phyloP scores from a whole-genome alignment of 2,888 invertebrate species.

The Drosophila yooni region DNA sequence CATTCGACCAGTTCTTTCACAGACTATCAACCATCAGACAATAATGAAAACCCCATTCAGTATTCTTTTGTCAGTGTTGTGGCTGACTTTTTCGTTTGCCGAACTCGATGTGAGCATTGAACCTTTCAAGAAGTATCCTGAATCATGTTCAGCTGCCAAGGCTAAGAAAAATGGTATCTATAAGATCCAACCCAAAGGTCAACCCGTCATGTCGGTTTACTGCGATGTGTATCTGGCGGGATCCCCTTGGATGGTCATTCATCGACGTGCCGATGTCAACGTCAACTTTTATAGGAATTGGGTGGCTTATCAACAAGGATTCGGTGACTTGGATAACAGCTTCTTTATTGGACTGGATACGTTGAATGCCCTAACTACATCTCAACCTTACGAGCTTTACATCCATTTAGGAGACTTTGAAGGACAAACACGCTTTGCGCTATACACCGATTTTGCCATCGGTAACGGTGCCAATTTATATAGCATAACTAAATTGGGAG shows the following conservation, averaged over 20 bases:
- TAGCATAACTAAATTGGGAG: constrained; percentile 87
- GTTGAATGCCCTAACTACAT: constrained; percentile 85
- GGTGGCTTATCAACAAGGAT: constrained; percentile 27
- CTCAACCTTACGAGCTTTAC: constrained; percentile 86
- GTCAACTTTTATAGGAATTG: constrained; percentile 39
- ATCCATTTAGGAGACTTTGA: constrained; percentile 88
- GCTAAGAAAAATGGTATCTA: constrained; percentile 43
- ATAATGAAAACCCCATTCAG: constrained; percentile 20
- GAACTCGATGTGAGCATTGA: neutral
- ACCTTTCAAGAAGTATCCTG: constrained; percentile 20
- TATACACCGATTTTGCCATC: constrained; percentile 88
- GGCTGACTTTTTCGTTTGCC: constrained; percentile 9
- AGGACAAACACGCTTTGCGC: constrained; percentile 86
- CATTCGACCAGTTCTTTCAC: neutral
- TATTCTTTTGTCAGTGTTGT: constrained; percentile 20
- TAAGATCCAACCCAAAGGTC: constrained; percentile 29
- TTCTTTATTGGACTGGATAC: constrained; percentile 90
- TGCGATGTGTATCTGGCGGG: constrained; percentile 25
- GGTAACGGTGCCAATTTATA: constrained; percentile 88
- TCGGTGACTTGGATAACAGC: constrained; percentile 17
- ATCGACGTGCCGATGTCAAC: constrained; percentile 27
- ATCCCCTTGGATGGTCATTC: constrained; percentile 37
- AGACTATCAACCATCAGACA: neutral
- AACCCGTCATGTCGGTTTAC: constrained; percentile 25
- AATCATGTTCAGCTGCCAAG: constrained; percentile 33